phyloP scores from a whole-genome alignment of 1,140 invertebrate genomes.

The Ostrea edulis region DNA sequence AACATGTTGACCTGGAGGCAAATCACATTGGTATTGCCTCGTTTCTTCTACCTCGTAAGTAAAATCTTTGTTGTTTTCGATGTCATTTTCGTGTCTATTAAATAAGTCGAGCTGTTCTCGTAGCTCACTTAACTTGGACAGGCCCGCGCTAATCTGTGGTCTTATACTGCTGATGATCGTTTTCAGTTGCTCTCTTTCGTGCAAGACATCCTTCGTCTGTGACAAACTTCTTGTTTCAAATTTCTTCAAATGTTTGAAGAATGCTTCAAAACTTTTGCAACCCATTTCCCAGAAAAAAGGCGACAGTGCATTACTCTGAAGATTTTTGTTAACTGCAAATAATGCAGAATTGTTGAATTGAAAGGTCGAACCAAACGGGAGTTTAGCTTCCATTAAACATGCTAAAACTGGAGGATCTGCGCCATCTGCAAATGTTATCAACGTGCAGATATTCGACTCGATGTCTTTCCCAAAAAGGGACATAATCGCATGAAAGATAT shows the following conservation, averaged over 20 bases:
- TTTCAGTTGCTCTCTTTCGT: slow-evolving; percentile 48
- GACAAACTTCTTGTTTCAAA: slow-evolving; percentile 56
- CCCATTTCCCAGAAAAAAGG: slow-evolving; percentile 62
- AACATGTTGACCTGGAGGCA: neutral
- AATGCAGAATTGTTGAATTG: slow-evolving; percentile 60
- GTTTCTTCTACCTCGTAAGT: slow-evolving; percentile 7
- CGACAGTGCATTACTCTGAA: neutral
- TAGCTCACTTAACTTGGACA: slow-evolving; percentile 48
- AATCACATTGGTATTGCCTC: neutral
- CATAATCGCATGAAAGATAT: slow-evolving; percentile 65
- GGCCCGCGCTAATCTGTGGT: slow-evolving; percentile 45
- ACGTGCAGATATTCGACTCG: slow-evolving; percentile 61
- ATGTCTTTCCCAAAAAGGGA: slow-evolving; percentile 68
- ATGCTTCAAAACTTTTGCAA: slow-evolving; percentile 48
- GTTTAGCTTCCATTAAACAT: slow-evolving; percentile 48
- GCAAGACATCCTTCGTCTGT: slow-evolving; percentile 44
- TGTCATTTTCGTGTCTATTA: slow-evolving; percentile 51
- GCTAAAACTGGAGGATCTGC: slow-evolving; percentile 57
- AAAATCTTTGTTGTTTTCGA: slow-evolving; percentile 61
- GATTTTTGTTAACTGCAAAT: slow-evolving; percentile 46
- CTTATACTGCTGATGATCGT: slow-evolving; percentile 38
- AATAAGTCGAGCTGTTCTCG: slow-evolving; percentile 46
- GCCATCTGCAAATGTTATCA: slow-evolving; percentile 67
- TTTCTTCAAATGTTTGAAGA: slow-evolving; percentile 47
- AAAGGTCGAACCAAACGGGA: slow-evolving; percentile 56